Base-by-base conservation (phyloP, 1,140 invertebrate genomes). In the Ptiloglossa arizonensis region DNA sequence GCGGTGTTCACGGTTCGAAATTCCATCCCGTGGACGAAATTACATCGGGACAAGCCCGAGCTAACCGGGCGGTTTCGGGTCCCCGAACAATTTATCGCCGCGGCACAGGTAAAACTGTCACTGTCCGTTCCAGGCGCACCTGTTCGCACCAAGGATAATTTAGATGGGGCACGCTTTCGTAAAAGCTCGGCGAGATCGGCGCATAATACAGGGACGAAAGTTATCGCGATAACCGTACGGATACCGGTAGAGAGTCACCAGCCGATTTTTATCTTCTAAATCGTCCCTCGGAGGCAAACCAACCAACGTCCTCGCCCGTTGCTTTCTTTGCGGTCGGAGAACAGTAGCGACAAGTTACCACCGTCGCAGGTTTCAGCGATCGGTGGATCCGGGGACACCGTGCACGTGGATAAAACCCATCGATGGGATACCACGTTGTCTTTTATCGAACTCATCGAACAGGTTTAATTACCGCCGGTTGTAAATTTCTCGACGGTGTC, bases 211-310 rank as follows among this genome's bases (percentile, higher is more conserved):
- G 44, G 19, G 22, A 74, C 50, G 62, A 68, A 48, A 69, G 56
- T 79, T 79, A 79, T 82, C 80, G 76, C 80, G 80, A 82, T 82
- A 73, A 60, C 71, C 6, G n/a, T 2, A 1, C 41, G 46, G 79
- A 77, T 67, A 48, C 56, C 70, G 29, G 19, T 46, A 38, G 50
- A 41, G 35, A 54, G 17, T 22, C 73, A 52, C 19, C 44, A 52
- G 38, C 54, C 46, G 69, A 64, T 72, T 57, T 57, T 66, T 78
- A 71, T 66, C 74, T 79, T 60, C 76, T 64, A 79, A 82, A 79
- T 75, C 70, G 76, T 63, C 69, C 76, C 80, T 79, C 24, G 32
- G 15, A 74, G 80, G 76, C 80, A 74, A n/a, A 35, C 70, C 59
- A 56, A 50, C 38, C 32, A 63, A 11, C n/a, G 22, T 56, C 41